Conservation (phyloP, 2,888 invertebrate genomes). For the Thecophora atra region DNA sequence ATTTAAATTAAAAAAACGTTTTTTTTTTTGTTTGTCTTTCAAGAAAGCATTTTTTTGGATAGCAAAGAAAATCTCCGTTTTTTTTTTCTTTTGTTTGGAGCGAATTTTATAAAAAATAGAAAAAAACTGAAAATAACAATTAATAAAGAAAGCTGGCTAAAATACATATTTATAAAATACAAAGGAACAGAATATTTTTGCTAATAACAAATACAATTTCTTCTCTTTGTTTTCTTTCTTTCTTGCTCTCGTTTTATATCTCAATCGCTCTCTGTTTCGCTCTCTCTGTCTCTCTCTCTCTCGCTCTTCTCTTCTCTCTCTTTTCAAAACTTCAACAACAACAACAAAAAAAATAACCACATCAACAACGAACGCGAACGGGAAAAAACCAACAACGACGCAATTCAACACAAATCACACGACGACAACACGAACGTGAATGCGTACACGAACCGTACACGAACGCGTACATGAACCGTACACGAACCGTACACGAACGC, state of each 20-base stretch:
- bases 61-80: neutral
- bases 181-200: neutral
- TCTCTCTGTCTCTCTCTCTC: slow-evolving; percentile 15
- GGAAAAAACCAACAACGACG: slow-evolving; percentile 39
- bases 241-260: slow-evolving; percentile 24
- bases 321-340: slow-evolving; percentile 35
- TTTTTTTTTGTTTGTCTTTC: neutral
- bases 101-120: no score
- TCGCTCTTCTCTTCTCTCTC: slow-evolving; percentile 32
- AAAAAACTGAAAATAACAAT: neutral
- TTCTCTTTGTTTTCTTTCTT: slow-evolving; percentile 36
- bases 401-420: slow-evolving; percentile 34
- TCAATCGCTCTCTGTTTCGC: slow-evolving; percentile 7
- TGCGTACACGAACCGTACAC: no score
- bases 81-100: neutral
- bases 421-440: neutral
- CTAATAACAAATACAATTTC: slow-evolving; percentile 34
- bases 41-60: neutral
- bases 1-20: no score
- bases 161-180: slow-evolving; percentile 4
- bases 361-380: slow-evolving; percentile 33
- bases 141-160: slow-evolving; percentile 13
- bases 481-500: slow-evolving; percentile 15
- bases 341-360: slow-evolving; percentile 26
- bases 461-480: neutral